Conservation (phyloP, 2,113 vertebrate species). For the Saguinus midas region DNA sequence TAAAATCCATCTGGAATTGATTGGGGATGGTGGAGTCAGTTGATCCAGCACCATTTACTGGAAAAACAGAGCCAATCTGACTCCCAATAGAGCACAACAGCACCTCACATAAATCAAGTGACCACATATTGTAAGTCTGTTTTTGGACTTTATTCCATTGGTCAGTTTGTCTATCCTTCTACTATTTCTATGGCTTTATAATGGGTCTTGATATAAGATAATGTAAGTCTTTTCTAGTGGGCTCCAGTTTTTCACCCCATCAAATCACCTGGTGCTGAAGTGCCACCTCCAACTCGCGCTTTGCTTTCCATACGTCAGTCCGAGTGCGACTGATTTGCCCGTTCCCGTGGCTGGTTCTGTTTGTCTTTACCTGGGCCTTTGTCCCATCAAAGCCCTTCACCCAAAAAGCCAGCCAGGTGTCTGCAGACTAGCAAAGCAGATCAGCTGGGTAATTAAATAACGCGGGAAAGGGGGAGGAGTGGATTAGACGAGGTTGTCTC, state of each 20-base stretch:
- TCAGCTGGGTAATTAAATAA: not conserved
- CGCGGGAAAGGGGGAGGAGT: not conserved
- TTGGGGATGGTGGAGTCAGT: not conserved
- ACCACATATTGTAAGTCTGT: not conserved
- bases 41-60: not conserved
- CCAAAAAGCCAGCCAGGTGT: slow-evolving; percentile 35
- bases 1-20: not conserved
- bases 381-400: slow-evolving; percentile 48
- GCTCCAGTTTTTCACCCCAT: not conserved
- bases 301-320: not conserved
- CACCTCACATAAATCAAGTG: not conserved
- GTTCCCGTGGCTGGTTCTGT: not conserved
- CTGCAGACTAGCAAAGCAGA: not conserved
- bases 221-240: not conserved
- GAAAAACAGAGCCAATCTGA: not conserved
- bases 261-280: not conserved
- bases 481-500: accelerated
- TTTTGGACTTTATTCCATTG: not conserved
- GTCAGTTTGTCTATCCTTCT: not conserved
- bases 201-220: not conserved
- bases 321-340: not conserved
- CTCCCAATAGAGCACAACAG: not conserved
- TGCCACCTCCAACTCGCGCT: not conserved
- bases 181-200: not conserved
- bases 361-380: slow-evolving; percentile 13